These are phyloP conservation scores for Otolemur crassicaudatus DNA, from an alignment of 2,797 vertebrate genomes.

Conservation along the genomic window DNA sequence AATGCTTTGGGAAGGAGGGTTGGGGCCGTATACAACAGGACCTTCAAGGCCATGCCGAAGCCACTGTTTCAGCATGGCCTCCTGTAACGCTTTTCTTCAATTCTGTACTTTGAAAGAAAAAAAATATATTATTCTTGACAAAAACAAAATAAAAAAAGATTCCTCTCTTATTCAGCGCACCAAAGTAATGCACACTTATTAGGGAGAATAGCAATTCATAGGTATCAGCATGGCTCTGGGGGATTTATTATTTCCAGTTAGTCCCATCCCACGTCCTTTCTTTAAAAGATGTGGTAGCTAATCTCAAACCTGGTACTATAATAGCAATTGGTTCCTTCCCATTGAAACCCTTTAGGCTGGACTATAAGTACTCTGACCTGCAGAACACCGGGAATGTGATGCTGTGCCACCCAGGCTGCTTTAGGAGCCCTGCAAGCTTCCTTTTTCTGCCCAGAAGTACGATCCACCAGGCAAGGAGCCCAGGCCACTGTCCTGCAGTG, in stretches of 20 bases:
- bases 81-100: neutral
- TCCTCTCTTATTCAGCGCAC: neutral
- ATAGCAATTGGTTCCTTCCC: neutral
- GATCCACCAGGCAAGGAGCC: neutral
- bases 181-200: neutral
- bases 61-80: neutral
- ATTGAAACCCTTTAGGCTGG: no score
- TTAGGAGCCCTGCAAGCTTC: neutral
- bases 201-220: rapidly evolving
- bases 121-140: neutral
- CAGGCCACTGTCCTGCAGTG: neutral
- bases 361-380: neutral
- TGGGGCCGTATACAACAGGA: neutral
- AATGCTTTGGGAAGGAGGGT: neutral
- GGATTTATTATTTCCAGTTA: neutral
- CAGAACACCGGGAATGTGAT: neutral
- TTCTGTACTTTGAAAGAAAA: neutral
- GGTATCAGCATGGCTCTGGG: rapidly evolving
- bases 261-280: rapidly evolving
- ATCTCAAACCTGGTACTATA: neutral
- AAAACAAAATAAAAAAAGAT: neutral
- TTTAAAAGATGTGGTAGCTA: neutral
- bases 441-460: neutral
- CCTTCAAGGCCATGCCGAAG: neutral
- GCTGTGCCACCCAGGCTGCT: neutral